phyloP scores from a whole-genome alignment of 2,797 vertebrate genomes.

The Clarias laeviceps region DNA sequence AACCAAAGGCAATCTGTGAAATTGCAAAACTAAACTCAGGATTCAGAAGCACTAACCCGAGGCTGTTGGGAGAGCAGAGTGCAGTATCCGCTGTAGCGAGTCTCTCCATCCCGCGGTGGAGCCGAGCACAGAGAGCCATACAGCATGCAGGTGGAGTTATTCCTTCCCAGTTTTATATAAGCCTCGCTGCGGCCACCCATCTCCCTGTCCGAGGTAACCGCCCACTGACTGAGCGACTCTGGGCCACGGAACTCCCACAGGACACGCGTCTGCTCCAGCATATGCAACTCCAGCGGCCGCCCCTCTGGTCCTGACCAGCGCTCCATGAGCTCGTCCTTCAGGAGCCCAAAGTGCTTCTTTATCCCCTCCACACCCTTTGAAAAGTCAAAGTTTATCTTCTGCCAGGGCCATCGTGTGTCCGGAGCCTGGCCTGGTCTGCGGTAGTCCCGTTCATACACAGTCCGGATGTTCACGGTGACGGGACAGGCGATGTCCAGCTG shows the following conservation, averaged over 20 bases:
- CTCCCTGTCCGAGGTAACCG: conserved; percentile 83
- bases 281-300: conserved; percentile 65
- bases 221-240: conserved; percentile 85
- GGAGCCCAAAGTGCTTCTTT: conserved; percentile 75
- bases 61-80: conserved; percentile 77
- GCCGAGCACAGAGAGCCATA: conserved; percentile 82
- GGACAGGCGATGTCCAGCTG: conserved; percentile 35
- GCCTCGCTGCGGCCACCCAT: conserved; percentile 90
- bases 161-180: conserved; percentile 80
- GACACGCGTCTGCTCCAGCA: conserved; percentile 85
- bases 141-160: conserved; percentile 81
- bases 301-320: conserved; percentile 78
- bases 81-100: conserved; percentile 91
- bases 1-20: no score
- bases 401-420: conserved; percentile 72
- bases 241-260: conserved; percentile 88
- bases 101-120: conserved; percentile 86
- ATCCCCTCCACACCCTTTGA: conserved; percentile 78
- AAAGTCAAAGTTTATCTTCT: conserved; percentile 75
- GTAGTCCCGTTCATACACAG: conserved; percentile 67
- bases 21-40: neutral
- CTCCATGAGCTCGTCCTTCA: conserved; percentile 77
- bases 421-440: conserved; percentile 78
- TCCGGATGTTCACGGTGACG: conserved; percentile 51
- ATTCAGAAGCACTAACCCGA: conserved; percentile 74